A percentile compares a stretch with the other conserved stretches of the same genome.
Evolutionary conservation across 2,888 invertebrate species (phyloP).

Genomic region (Drosophila rellima): DNA sequence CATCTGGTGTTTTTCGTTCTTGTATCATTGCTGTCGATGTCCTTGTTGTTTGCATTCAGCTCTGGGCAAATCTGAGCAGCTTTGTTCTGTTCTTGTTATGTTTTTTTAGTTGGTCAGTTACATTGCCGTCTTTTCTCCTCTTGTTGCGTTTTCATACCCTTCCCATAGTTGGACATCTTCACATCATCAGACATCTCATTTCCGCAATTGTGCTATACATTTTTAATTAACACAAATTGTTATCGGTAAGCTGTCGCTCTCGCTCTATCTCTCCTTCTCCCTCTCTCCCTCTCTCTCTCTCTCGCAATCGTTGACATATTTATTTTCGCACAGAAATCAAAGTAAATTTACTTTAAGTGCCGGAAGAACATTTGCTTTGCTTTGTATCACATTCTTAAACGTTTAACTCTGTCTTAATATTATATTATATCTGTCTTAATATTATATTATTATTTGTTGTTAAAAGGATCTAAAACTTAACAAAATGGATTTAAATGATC

Average conservation of each 20-base stretch:
- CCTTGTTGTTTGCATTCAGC: constrained; percentile 14
- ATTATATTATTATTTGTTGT: too few species aligned
- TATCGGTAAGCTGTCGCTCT: too few species aligned
- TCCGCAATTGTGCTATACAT: background rate
- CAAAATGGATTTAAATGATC: too few species aligned
- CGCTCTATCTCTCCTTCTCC: background rate
- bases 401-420: too few species aligned
- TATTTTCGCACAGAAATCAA: background rate
- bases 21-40: constrained; percentile 6
- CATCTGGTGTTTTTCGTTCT: background rate
- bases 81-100: constrained; percentile 5
- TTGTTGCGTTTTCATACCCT: constrained; percentile 17
- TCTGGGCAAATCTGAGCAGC: constrained; percentile 35
- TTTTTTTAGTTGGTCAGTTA: constrained; percentile 1
- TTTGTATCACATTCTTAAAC: background rate
- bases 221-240: background rate
- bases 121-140: constrained; percentile 11
- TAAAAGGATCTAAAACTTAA: too few species aligned
- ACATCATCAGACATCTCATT: background rate
- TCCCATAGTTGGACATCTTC: background rate
- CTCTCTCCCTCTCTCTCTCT: background rate
- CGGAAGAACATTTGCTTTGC: background rate
- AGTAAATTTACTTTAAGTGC: background rate
- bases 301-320: background rate
- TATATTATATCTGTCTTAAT: too few species aligned